Base-by-base conservation (phyloP, 1,140 invertebrate genomes). In the Drosophila ercepeae region DNA sequence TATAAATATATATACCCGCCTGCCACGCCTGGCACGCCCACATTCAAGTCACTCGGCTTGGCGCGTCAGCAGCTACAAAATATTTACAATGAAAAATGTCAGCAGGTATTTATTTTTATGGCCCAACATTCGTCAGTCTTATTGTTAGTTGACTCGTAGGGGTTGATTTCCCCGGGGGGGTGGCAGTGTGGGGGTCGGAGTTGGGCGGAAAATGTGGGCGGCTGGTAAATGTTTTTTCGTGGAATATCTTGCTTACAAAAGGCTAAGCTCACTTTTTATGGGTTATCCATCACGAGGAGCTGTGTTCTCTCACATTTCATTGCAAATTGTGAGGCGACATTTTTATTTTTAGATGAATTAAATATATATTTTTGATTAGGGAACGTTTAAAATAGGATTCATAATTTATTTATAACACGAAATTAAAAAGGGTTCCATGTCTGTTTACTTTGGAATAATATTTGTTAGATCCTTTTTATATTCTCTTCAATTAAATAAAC, bases 31-130 rank as follows among this genome's bases (percentile, higher is more conserved):
- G 49, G 48, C 48, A 52, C 61, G 53, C 78, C 75, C 76, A 75
- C 58, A 64, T 63, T 60, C 19, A 67, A 74, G 82, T 46, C 69
- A 81, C 50, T 84, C 75, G 63, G 71, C 72, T 72, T 75, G 61
- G 77, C 82, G 77, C 82, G 82, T 82, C 73, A 88, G 73, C 82
- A 88, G 81, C 82, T 88, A 86, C 82, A 82, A 88, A 88, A 88
- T 82, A 88, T 88, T 88, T 88, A 88, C 82, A 88, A 86, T 86
- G 82, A 88, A 88, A 88, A 86, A 86, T 88, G 82, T 86, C 82
- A 86, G 82, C 82, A 88, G 82, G 82, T 86, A 86, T 86, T 88
- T 86, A 88, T 86, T 86, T 86, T 86, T 86, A 88, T 86, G 82
- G 82, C 76, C 54, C 60, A 86, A 82, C 82, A 88, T 86, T 86